Conservation (phyloP, 2,888 invertebrate genomes). For the Diloba caeruleocephala region DNA sequence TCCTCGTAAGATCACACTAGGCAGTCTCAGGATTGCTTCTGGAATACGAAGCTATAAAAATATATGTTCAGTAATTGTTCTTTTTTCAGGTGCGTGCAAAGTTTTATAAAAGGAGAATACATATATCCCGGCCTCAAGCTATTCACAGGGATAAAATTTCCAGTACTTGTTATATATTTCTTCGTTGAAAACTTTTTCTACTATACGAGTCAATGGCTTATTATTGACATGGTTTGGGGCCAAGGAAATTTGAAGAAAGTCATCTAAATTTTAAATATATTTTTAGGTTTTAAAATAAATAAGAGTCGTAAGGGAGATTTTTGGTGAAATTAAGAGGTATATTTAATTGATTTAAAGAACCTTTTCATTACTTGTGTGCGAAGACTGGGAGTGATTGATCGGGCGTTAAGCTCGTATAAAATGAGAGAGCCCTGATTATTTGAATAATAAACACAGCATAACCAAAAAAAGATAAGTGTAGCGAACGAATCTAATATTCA, state of each 20-base stretch:
- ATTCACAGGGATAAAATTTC: slow-evolving; percentile 60
- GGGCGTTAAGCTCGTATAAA: not conserved
- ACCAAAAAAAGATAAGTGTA: slow-evolving; percentile 1
- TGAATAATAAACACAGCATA: slow-evolving; percentile 2
- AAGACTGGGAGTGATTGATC: slow-evolving; percentile 6
- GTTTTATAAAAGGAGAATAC: slow-evolving; percentile 67
- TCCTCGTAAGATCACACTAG: too few species aligned
- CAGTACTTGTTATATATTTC: slow-evolving; percentile 61
- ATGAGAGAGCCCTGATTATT: not conserved
- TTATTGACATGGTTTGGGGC: slow-evolving; percentile 75
- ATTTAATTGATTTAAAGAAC: slow-evolving; percentile 28
- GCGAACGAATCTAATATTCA: not conserved
- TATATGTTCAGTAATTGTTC: too few species aligned
- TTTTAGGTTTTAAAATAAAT: not conserved
- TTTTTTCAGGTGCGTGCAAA: slow-evolving; percentile 66
- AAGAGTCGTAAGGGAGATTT: slow-evolving; percentile 19
- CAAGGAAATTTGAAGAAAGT: slow-evolving; percentile 50
- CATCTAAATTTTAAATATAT: not conserved
- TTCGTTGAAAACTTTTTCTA: slow-evolving; percentile 73
- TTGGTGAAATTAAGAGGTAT: slow-evolving; percentile 11
- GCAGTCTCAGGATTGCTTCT: too few species aligned
- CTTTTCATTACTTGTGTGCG: not conserved
- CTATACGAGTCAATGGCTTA: slow-evolving; percentile 73
- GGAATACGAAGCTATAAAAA: too few species aligned
- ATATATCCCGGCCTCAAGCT: slow-evolving; percentile 72